Evolutionary conservation across 2,797 vertebrate genomes (phyloP), one percentile per base, ranked within the genome.

Genomic region (Fratercula arctica): DNA sequence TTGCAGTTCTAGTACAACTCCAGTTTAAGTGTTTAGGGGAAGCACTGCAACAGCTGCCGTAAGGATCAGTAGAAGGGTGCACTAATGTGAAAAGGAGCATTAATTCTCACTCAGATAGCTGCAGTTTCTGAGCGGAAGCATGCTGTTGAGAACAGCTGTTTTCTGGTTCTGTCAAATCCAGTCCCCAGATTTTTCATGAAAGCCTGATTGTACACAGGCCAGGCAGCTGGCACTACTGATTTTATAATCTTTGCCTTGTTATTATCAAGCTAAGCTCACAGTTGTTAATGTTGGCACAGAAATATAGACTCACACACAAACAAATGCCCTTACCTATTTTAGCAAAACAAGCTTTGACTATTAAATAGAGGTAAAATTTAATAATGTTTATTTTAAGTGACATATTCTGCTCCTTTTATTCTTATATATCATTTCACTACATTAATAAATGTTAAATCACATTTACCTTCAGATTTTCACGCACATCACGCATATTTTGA

Each of bases 161-260:
- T 87, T 87, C 72, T 91, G 54, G 12, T 74, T 72, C 79, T 83
- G 48, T 87, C 75, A 90, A 93, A 90, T 67, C 57, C 72, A 70
- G 48, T 67, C 68, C 41, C 31, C 92, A 94, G 84, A 83, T 95
- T 96, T 91, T 92, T 80, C 29, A 85, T 87, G 89, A 95, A 95
- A 89, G 94, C 66, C 64, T 94, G 53, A 96, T 57, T 96, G 85
- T 93, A 72, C 68, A 61, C 8, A 91, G 60, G 82, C 87, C 76
- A 89, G 78, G 69, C 78, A 96, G 92, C 93, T 93, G 94, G 75
- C 91, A 87, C 31, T 64, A 73, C 72, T 91, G 78, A 56, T 93
- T 95, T 94, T 92, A 91, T 73, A 68, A 91, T 89, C 81, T 83
- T 70, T 92, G 78, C 12, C 82, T 92, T 33, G 41, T 85, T 85